Conservation (phyloP, 2,888 invertebrate genomes). For the Beris chalybata region DNA sequence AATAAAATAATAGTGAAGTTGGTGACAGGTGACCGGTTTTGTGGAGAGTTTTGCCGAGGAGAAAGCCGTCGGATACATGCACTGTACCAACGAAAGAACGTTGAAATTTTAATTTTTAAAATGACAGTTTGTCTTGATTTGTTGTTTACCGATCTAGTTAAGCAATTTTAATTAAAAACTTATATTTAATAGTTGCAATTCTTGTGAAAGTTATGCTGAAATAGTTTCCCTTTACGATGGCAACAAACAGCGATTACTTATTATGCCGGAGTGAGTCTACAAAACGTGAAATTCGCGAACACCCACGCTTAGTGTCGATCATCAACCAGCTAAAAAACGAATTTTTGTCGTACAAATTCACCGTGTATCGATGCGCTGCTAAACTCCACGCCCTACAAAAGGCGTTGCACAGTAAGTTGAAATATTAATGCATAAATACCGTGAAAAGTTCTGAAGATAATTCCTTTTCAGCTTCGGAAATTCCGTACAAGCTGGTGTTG, state of each 20-base stretch:
- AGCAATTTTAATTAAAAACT: background rate
- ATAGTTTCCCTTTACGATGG: background rate
- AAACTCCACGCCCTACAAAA: slow-evolving; percentile 52
- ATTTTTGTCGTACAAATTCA: slow-evolving; percentile 50
- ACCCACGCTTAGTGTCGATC: slow-evolving; percentile 43
- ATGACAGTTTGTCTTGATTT: slow-evolving; percentile 16
- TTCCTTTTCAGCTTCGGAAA: slow-evolving; percentile 46
- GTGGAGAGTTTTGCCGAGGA: background rate
- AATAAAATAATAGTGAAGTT: slow-evolving; percentile 19
- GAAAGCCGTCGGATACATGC: background rate
- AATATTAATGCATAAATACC: background rate
- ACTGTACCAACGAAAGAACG: background rate
- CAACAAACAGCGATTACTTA: background rate
- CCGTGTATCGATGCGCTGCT: slow-evolving; percentile 53
- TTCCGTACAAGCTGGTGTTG: slow-evolving; percentile 52
- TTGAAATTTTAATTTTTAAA: slow-evolving; percentile 8
- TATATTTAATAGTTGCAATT: background rate
- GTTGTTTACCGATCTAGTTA: slow-evolving; percentile 5
- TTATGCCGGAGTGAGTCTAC: slow-evolving; percentile 15
- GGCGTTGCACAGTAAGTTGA: slow-evolving; percentile 48
- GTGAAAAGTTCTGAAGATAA: background rate
- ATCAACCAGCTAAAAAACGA: slow-evolving; percentile 48
- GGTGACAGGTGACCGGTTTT: background rate
- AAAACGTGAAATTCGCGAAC: slow-evolving; percentile 5
- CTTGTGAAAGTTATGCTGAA: no score